Evolutionary conservation across 2,888 invertebrate species (phyloP).

Genomic region (Seira musarum): DNA sequence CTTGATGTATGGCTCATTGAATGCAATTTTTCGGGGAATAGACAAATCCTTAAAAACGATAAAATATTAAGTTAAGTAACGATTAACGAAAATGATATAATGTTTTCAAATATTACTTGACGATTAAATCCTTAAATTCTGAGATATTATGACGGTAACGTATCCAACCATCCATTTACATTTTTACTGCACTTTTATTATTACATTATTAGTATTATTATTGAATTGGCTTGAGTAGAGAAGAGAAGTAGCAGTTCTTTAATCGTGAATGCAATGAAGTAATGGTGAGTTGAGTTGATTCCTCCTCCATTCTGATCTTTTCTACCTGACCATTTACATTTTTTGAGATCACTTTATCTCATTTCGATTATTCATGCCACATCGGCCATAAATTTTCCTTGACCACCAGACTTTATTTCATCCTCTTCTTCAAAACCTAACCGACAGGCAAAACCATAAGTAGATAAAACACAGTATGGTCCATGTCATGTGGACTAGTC

Average conservation of each 20-base stretch:
- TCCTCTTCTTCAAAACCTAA: constrained; percentile 54
- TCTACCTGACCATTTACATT: constrained; percentile 43
- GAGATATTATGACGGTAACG: constrained; percentile 2
- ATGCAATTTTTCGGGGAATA: not conserved
- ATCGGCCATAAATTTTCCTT: constrained; percentile 69
- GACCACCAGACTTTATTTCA: constrained; percentile 66
- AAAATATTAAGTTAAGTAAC: constrained; percentile 10
- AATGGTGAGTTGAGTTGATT: constrained; percentile 21
- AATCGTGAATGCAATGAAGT: constrained; percentile 2
- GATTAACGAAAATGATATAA: not conserved
- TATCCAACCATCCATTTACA: not conserved
- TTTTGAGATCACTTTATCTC: constrained; percentile 66
- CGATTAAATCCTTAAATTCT: constrained; percentile 10
- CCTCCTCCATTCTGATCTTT: constrained; percentile 41
- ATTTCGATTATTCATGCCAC: constrained; percentile 70
- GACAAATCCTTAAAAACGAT: constrained; percentile 14
- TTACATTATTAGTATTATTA: not conserved
- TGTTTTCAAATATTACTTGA: not conserved
- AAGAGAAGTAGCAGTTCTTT: constrained; percentile 27
- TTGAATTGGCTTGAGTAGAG: not conserved
- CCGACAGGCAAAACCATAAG: constrained; percentile 50
- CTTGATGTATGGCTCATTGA: constrained; percentile 55
- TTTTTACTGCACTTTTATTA: too few relatives aligned
- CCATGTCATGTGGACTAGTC: constrained; percentile 18
- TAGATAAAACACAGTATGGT: constrained; percentile 38